A percentile compares a stretch with the other conserved stretches of the same genome.
Conservation (phyloP, 2,888 invertebrate species). For the Melieria crassipennis region DNA sequence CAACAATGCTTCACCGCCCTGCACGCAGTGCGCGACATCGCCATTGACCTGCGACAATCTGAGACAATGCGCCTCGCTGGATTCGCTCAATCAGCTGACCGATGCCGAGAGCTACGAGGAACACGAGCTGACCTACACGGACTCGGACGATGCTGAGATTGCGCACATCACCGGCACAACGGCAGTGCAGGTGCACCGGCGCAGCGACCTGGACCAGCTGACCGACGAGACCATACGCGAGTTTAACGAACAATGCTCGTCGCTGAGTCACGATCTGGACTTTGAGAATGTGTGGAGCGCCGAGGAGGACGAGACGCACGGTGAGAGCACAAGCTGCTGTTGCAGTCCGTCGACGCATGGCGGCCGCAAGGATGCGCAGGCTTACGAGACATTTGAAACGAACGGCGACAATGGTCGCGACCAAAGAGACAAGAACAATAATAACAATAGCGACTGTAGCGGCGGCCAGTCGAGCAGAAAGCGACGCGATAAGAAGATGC, state of each 20-base stretch:
- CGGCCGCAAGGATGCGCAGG: too few species aligned
- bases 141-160: constrained; percentile 76
- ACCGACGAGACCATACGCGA: constrained; percentile 61
- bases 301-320: constrained; percentile 55
- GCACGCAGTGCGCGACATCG: not conserved
- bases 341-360: not conserved
- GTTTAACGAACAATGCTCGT: constrained; percentile 61
- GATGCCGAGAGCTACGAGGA: constrained; percentile 68
- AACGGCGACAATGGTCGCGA: constrained; percentile 7
- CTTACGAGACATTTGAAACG: too few species aligned
- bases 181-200: constrained; percentile 60
- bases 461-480: too few species aligned
- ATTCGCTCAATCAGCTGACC: constrained; percentile 76
- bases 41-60: constrained; percentile 20
- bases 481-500: too few species aligned
- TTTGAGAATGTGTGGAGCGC: constrained; percentile 59
- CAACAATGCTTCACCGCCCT: not conserved
- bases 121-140: constrained; percentile 67
- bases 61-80: constrained; percentile 69
- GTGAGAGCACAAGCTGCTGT: constrained; percentile 47
- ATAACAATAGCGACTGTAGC: constrained; percentile 40
- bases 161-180: constrained; percentile 66
- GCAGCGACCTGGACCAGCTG: constrained; percentile 63
- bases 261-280: constrained; percentile 55
- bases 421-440: constrained; percentile 11